Conservation (phyloP, 1,140 invertebrate genomes). For the Hetaerina americana region DNA sequence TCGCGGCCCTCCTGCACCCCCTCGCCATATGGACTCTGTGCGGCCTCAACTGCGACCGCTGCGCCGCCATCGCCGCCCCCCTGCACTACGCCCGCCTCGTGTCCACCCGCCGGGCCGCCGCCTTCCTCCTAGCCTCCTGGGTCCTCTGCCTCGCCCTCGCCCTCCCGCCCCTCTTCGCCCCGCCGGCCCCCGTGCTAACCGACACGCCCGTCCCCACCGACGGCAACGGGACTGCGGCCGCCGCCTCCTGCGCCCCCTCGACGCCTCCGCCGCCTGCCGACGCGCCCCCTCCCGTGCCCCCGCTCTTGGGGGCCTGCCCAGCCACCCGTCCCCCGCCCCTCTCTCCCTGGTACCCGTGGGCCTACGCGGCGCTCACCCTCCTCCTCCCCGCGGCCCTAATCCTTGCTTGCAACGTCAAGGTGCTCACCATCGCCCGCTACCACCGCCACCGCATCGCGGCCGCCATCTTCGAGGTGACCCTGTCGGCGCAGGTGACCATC, state of each 20-base stretch:
- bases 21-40: conserved; percentile 65
- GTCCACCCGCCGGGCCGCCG: conserved; percentile 42
- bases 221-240: conserved; percentile 50
- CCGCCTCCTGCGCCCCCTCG: no score
- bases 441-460: conserved; percentile 70
- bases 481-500: conserved; percentile 70
- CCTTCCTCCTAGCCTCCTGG: conserved; percentile 36
- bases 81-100: conserved; percentile 60
- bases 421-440: conserved; percentile 29
- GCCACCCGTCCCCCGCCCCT: conserved; percentile 35
- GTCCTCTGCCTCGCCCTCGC: conserved; percentile 26
- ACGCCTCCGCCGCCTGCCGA: neutral
- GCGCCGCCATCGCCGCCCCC: conserved; percentile 61
- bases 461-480: conserved; percentile 69
- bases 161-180: conserved; percentile 30
- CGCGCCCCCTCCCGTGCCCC: conserved; percentile 39
- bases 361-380: conserved; percentile 50
- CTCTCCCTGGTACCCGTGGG: conserved; percentile 42
- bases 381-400: conserved; percentile 52
- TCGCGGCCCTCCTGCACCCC: conserved; percentile 56
- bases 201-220: conserved; percentile 34
- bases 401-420: conserved; percentile 55
- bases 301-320: conserved; percentile 44
- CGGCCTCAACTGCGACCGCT: conserved; percentile 60
- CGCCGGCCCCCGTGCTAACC: conserved; percentile 28